Base-by-base conservation (phyloP, 2,888 invertebrate species). In the Ophion costatus region DNA sequence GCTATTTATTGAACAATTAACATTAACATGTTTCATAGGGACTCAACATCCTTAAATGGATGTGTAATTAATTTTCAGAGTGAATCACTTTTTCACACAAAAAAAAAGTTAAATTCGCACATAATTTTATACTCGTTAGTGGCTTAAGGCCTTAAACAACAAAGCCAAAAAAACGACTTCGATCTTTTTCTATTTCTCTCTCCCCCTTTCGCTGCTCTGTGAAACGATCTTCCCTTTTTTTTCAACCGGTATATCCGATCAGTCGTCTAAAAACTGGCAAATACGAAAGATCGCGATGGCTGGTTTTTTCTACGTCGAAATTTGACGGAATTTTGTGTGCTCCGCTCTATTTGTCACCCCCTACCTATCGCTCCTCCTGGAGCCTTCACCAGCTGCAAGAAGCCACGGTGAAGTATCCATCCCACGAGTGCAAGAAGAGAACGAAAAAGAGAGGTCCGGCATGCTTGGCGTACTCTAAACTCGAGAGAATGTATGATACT, bases 261-360 rank as follows among this genome's bases (percentile, higher is more conserved):
- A 17, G 73, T 42, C 38, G 38, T 69, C 4, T 1, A 33, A 70
- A 64, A 29, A 57, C 61, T 11, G 51, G 17, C 17, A 78, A 64
- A 22, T 10, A 42, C 14, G 69, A 20, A 51, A 73, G 80, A 51
- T 20, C 57, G n/a, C 33, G 38, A n/a, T 33, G 57, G 22, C 66
- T 38, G 56, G 63, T 67, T 22, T 22, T 59, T 76, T 73, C 1
- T 64, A 90, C 89, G 87, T 88, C 88, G 88, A 89, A 93, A 93
- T 93, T 93, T 91, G 93, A 92, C 92, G 90, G 90, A 90, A 91
- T 93, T 93, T 93, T 91, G 92, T 92, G 92, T 92, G 92, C 92
- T 93, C 91, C 93, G 93, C 93, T 94, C 93, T 93, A 93, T 93
- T 94, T 94, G 93, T 91, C 91, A 90, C 91, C 90, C 91, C 92